Evolutionary conservation across 2,888 invertebrate genomes (phyloP), one percentile per base, ranked within the genome.

Genomic region (Priapulus caudatus): DNA sequence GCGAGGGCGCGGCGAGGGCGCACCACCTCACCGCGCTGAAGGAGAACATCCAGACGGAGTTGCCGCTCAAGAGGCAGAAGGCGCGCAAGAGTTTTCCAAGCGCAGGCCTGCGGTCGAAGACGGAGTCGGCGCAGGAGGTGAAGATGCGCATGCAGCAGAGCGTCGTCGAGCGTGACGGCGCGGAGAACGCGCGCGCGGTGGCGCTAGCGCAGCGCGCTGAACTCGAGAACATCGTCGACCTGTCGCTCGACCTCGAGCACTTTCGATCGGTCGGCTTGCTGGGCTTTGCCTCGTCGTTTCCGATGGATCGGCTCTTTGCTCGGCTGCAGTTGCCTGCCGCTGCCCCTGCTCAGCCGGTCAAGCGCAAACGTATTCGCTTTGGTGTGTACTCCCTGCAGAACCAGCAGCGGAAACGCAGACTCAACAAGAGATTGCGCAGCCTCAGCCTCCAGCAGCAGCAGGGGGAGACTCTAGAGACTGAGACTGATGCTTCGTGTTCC

Each of bases 161-260:
- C n/a, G n/a, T n/a, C 10, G 33, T n/a, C 10, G 10, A 10, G n/a
- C 10, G n/a, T 10, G 33, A 33, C 33, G 33, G 33, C n/a, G n/a
- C 10, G 10, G 33, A 33, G n/a, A 33, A 10, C n/a, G 10, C 10
- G 33, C 10, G n/a, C 10, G 10, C 33, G 33, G 10, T 10, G 10
- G 10, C 33, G n/a, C 10, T 10, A n/a, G 10, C n/a, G n/a, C 33
- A 33, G 10, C 33, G 10, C 33, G n/a, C 10, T 10, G 33, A 33
- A 33, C 33, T 33, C 10, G 33, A 33, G n/a, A 33, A 33, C 33
- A 33, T 33, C n/a, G 33, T 33, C n/a, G 33, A 33, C n/a, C n/a
- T 33, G n/a, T 33, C 33, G n/a, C 33, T 33, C 10, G 33, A 33
- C n/a, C 10, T 33, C n/a, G 33, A 33, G n/a, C 33, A 33, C n/a